A percentile compares a stretch with the other conserved stretches of the same genome.
phyloP scores from a whole-genome alignment of 37 sponge, comb jelly and placozoan genomes.

The Hexactinellida sp. region DNA sequence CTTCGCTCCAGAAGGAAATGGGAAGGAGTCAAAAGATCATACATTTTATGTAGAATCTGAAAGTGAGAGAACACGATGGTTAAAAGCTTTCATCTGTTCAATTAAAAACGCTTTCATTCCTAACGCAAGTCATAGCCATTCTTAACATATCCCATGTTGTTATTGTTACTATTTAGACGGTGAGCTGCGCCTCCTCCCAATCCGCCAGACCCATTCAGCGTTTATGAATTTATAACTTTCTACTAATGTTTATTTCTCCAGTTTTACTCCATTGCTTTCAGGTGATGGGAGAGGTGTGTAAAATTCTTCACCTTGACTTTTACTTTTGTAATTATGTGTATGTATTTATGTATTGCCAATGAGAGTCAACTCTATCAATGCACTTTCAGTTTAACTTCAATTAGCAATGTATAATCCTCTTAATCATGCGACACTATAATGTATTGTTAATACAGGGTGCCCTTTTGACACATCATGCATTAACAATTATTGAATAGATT shows the following conservation, averaged over 20 bases:
- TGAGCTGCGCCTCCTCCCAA: neutral
- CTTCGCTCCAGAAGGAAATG: neutral
- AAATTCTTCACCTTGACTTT: slow-evolving; percentile 16
- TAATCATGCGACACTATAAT: too few species aligned
- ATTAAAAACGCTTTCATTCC: slow-evolving; percentile 17
- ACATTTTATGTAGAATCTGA: slow-evolving; percentile 8
- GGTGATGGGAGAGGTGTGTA: slow-evolving; percentile 16
- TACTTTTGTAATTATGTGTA: slow-evolving; percentile 18
- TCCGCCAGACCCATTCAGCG: neutral
- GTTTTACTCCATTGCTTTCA: slow-evolving; percentile 15
- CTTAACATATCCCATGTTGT: neutral
- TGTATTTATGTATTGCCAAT: slow-evolving; percentile 17
- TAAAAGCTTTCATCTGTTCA: neutral
- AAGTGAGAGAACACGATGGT: slow-evolving; percentile 12
- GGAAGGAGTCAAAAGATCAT: neutral
- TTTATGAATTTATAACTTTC: slow-evolving; percentile 10
- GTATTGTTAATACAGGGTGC: too few species aligned
- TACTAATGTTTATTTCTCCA: neutral
- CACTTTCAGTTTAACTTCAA: neutral
- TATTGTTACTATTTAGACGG: neutral
- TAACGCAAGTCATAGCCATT: slow-evolving; percentile 19
- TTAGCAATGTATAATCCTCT: neutral
- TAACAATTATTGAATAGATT: too few species aligned
- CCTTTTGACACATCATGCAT: too few species aligned
- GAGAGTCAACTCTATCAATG: neutral